Conservation (phyloP, 2,888 invertebrate species). For the Eudemis profundana region DNA sequence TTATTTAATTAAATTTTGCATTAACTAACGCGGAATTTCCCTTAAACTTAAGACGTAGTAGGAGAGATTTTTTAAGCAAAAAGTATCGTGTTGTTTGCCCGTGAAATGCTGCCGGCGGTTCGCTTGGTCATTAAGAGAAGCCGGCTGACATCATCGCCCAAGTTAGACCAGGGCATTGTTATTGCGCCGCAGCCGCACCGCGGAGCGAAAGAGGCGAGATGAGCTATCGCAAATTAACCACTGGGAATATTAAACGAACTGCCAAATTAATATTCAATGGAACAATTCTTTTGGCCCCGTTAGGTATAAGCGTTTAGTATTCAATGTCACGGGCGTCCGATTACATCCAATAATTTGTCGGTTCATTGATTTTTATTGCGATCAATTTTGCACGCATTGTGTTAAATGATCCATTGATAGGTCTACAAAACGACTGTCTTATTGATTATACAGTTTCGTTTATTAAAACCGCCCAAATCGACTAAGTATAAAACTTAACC, state of each 20-base stretch:
- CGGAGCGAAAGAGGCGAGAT: conserved; percentile 71
- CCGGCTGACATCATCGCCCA: conserved; percentile 81
- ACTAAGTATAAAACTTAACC: conserved; percentile 1
- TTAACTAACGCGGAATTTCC: conserved; percentile 17
- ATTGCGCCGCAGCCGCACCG: conserved; percentile 65
- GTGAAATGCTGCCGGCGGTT: conserved; percentile 70
- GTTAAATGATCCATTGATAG: conserved; percentile 70
- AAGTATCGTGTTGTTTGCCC: conserved; percentile 64
- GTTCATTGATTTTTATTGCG: conserved; percentile 69
- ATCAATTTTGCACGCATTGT: conserved; percentile 70
- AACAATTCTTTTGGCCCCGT: conserved; percentile 56
- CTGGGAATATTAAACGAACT: conserved; percentile 69
- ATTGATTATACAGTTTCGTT: conserved; percentile 33
- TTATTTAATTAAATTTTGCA: conserved; percentile 4
- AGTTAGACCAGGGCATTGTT: conserved; percentile 73
- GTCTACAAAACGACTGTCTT: conserved; percentile 48
- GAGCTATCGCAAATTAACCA: conserved; percentile 65
- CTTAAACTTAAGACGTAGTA: not conserved
- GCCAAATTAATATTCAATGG: conserved; percentile 59
- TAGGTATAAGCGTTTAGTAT: conserved; percentile 62
- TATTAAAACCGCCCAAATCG: conserved; percentile 4
- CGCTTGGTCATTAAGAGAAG: conserved; percentile 66
- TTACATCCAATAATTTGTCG: conserved; percentile 67
- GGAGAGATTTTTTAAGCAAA: conserved; percentile 45
- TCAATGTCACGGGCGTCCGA: conserved; percentile 73